Percentiles rank a stretch among this genome's conserved stretches.
These are phyloP conservation scores for Neosilurus hyrtlii DNA, from an alignment of 2,797 vertebrate genomes.

Conservation along the genomic window DNA sequence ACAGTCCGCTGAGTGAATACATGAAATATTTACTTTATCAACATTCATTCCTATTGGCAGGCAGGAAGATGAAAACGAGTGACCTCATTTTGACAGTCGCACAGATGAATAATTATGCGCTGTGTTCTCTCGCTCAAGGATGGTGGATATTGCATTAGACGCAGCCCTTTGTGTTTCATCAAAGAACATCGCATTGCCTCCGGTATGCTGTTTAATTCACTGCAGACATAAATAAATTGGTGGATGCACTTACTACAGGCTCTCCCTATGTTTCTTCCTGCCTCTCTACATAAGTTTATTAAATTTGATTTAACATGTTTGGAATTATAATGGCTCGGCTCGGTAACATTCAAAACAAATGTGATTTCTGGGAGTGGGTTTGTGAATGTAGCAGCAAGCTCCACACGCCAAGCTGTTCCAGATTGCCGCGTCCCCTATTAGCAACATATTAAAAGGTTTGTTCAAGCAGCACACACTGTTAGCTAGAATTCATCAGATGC, in stretches of 20 bases:
- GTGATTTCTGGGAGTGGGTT: slow-evolving; percentile 31
- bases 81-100: slow-evolving; percentile 56
- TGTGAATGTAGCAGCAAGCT: slow-evolving; percentile 32
- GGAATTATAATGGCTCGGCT: slow-evolving; percentile 54
- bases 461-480: background rate
- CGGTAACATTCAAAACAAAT: background rate
- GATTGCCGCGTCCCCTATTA: background rate
- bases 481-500: background rate
- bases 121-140: slow-evolving; percentile 56
- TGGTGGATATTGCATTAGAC: slow-evolving; percentile 58
- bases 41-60: slow-evolving; percentile 37
- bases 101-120: slow-evolving; percentile 57
- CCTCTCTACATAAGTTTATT: slow-evolving; percentile 43
- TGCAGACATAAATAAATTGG: slow-evolving; percentile 18
- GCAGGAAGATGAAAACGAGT: slow-evolving; percentile 34
- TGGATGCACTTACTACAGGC: slow-evolving; percentile 32
- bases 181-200: slow-evolving; percentile 15
- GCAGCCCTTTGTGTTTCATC: slow-evolving; percentile 35
- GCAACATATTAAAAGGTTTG: background rate
- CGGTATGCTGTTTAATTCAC: slow-evolving; percentile 31
- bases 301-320: slow-evolving; percentile 57
- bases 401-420: background rate
- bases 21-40: slow-evolving; percentile 50
- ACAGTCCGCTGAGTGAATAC: slow-evolving; percentile 30
- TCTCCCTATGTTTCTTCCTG: slow-evolving; percentile 12